Evolutionary conservation across 1,140 invertebrate genomes (phyloP).

Genomic region (Ctenoplectra terminalis): DNA sequence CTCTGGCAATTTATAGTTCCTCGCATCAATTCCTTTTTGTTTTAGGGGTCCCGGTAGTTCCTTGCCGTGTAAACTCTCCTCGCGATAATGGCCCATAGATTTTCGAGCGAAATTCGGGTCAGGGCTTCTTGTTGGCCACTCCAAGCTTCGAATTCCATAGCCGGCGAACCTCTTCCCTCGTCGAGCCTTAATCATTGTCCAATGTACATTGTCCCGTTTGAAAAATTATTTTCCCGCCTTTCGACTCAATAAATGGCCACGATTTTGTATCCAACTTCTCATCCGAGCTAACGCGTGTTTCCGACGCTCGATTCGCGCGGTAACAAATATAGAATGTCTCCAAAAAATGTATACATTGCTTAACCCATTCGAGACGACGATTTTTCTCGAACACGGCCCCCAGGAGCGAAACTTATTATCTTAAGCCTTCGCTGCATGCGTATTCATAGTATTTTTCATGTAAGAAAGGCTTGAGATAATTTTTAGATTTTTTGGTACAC

Average conservation of each 20-base stretch:
- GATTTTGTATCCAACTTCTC: not conserved
- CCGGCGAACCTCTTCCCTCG: conserved; percentile 17
- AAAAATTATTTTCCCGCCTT: conserved; percentile 14
- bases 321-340: too few species aligned
- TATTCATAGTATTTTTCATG: too few species aligned
- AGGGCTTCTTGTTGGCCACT: conserved; percentile 34
- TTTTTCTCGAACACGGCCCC: too few species aligned
- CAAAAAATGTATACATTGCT: too few species aligned
- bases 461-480: too few species aligned
- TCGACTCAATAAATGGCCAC: not conserved
- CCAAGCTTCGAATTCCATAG: conserved; percentile 18
- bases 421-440: too few species aligned
- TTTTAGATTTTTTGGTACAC: too few species aligned
- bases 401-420: too few species aligned
- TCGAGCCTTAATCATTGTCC: conserved; percentile 3
- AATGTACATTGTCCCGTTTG: not conserved
- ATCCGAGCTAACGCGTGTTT: not conserved
- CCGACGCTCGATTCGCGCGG: not conserved
- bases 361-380: too few species aligned
- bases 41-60: conserved; percentile 20
- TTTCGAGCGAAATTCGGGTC: conserved; percentile 36
- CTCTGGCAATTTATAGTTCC: conserved; percentile 13
- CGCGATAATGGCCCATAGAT: conserved; percentile 40
- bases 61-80: conserved; percentile 23
- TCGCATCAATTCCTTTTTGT: conserved; percentile 31